Evolutionary conservation across 1,140 invertebrate genomes (phyloP), one percentile per base, ranked within the genome.

Genomic region (Notospermus geniculatus): DNA sequence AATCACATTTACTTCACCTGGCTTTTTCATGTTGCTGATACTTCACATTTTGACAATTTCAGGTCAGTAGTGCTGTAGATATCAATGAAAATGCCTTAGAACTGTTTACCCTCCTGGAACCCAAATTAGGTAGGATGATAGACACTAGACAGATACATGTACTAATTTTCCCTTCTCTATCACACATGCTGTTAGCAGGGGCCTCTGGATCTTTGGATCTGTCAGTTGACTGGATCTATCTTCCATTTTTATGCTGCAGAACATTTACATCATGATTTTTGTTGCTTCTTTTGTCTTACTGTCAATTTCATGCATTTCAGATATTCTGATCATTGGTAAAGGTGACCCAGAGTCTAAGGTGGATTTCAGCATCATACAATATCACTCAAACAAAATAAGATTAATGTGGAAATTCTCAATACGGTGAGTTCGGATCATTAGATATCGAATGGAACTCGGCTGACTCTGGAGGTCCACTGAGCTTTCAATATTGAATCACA

Each of bases 321-420:
- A 95, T 82, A 80, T 95, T 11, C 67, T 95, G 25, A 83, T 96
- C 2, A 73, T 94, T 63, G 91, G 91, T 17, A 83, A 89, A 50
- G 89, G 91, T 7, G 85, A 89, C 65, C 73, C 72, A 41, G 64
- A 74, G 57, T 62, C 76, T 28, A 62, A 70, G 59, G 62, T 76
- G 25, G 57, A 80, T 15, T 73, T 76, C 66, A 55, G 80, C 29
- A 72, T 90, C 0, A 74, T 83, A 25, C 70, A 80, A 17, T 83
- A 86, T 59, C 78, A n/a, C n/a, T 88, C 39, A 77, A 76, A 39
- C 84, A 85, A 25, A 72, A 85, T 29, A 83, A 83, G 64, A 86
- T 92, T 19, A 85, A 80, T 62, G 70, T 88, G 4, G 92, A 95
- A 82, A 83, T 93, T 63, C 70, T 91, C 22, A 83, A 88, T 2